These are phyloP conservation scores for Drosophila kambysellisi DNA, from an alignment of 2,888 invertebrate genomes.

Conservation along the genomic window DNA sequence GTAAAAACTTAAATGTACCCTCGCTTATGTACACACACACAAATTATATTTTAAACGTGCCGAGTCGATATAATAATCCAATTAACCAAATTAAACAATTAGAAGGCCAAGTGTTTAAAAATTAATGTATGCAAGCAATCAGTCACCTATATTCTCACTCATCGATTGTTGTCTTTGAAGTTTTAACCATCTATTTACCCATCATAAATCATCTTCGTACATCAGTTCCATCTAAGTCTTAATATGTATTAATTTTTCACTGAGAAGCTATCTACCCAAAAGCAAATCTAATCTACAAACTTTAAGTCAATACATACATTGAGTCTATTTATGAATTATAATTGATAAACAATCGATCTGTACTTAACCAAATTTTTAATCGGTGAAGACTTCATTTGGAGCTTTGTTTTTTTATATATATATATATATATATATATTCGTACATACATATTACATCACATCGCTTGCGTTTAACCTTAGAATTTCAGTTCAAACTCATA, in stretches of 20 bases:
- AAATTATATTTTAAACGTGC: conserved; percentile 47
- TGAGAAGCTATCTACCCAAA: conserved; percentile 4
- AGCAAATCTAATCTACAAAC: conserved; percentile 9
- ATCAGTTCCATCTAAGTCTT: conserved; percentile 17
- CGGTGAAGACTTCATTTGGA: conserved; percentile 59
- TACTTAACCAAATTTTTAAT: conserved; percentile 32
- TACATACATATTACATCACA: conserved; percentile 10
- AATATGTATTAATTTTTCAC: conserved; percentile 10
- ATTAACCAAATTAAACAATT: conserved; percentile 27
- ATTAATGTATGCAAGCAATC: conserved; percentile 58
- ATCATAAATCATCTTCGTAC: conserved; percentile 46
- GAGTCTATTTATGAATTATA: conserved; percentile 14
- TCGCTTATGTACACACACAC: conserved; percentile 33
- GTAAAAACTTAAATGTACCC: conserved; percentile 47
- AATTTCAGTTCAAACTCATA: conserved; percentile 11
- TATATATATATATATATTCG: conserved; percentile 1
- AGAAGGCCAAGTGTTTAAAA: conserved; percentile 37
- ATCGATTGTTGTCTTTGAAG: conserved; percentile 79
- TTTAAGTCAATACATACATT: conserved; percentile 13
- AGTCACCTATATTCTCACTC: conserved; percentile 74
- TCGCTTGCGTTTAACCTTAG: conserved; percentile 28
- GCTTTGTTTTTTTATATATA: conserved; percentile 13
- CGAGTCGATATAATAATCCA: conserved; percentile 33
- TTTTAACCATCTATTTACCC: conserved; percentile 71
- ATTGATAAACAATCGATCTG: conserved; percentile 17